Conservation (phyloP, 2,797 vertebrate genomes). For the Peromyscus nudipes region DNA sequence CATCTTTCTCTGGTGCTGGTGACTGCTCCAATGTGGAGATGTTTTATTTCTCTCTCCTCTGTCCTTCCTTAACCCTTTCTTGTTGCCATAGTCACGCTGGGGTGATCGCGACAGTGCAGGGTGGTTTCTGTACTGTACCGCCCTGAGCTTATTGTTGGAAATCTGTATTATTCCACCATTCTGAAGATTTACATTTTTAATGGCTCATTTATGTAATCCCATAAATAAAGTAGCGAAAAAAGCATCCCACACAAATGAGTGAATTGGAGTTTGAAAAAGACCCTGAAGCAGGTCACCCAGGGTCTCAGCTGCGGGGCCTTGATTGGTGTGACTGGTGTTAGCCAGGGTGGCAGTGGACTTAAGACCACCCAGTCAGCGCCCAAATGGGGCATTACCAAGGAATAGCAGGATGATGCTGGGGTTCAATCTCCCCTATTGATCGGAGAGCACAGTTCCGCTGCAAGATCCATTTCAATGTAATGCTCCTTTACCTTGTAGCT, state of each 20-base stretch:
- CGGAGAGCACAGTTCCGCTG: conserved; percentile 88
- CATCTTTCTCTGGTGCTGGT: conserved; percentile 87
- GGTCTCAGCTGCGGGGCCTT: conserved; percentile 93
- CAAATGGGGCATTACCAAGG: conserved; percentile 90
- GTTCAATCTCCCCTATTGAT: conserved; percentile 91
- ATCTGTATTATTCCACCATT: conserved; percentile 92
- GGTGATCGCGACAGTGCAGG: conserved; percentile 85
- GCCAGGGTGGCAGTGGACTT: conserved; percentile 92
- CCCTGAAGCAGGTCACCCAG: conserved; percentile 90
- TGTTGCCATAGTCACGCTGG: conserved; percentile 90
- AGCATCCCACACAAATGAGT: conserved; percentile 91
- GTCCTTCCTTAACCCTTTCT: conserved; percentile 84
- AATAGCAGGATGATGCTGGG: conserved; percentile 89
- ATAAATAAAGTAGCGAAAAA: conserved; percentile 93
- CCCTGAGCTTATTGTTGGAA: conserved; percentile 90
- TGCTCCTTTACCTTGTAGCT: conserved; percentile 92
- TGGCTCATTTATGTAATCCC: conserved; percentile 95
- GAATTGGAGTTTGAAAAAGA: conserved; percentile 90
- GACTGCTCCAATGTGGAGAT: conserved; percentile 85
- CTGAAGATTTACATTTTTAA: conserved; percentile 95
- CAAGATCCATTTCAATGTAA: conserved; percentile 88
- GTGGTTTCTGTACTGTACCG: conserved; percentile 90
- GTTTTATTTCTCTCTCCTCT: conserved; percentile 87
- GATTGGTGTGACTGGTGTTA: conserved; percentile 91
- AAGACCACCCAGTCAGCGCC: conserved; percentile 93